Evolutionary conservation across 1,140 invertebrate genomes (phyloP).

Genomic region (Aphidius gifuensis): DNA sequence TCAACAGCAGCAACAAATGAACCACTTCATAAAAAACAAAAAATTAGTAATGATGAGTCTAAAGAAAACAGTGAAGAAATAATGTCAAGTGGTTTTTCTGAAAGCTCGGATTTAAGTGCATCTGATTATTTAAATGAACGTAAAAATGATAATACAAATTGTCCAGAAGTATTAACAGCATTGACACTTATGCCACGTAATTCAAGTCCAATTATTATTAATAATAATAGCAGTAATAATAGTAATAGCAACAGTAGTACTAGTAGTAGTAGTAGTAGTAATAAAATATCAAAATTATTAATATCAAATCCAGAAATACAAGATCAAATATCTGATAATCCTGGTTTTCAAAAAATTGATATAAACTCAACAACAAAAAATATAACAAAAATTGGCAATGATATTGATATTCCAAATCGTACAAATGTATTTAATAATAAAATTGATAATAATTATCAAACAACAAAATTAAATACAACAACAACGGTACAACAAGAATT

Average conservation of each 20-base stretch:
- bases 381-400: conserved; percentile 30
- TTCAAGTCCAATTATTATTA: conserved; percentile 29
- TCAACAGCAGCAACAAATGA: conserved; percentile 24
- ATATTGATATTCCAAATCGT: conserved; percentile 11
- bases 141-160: conserved; percentile 33
- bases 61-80: conserved; percentile 45
- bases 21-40: conserved; percentile 36
- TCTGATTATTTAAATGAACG: conserved; percentile 43
- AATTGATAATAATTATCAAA: conserved; percentile 31
- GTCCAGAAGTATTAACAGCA: conserved; percentile 47
- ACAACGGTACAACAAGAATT: conserved; percentile 27
- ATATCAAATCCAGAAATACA: conserved; percentile 48
- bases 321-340: conserved; percentile 44
- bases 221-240: conserved; percentile 15
- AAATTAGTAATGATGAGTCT: conserved; percentile 33
- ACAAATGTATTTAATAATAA: conserved; percentile 20
- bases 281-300: conserved; percentile 38
- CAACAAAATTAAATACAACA: conserved; percentile 26
- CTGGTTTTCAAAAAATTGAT: conserved; percentile 47
- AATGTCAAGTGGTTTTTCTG: conserved; percentile 41
- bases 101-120: conserved; percentile 39
- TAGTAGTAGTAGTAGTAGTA: conserved; percentile 22
- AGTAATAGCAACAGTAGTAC: conserved; percentile 30
- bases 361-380: conserved; percentile 34
- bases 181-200: conserved; percentile 45